Conservation (phyloP, 2,888 invertebrate species). For the Perizoma affinitatum region DNA sequence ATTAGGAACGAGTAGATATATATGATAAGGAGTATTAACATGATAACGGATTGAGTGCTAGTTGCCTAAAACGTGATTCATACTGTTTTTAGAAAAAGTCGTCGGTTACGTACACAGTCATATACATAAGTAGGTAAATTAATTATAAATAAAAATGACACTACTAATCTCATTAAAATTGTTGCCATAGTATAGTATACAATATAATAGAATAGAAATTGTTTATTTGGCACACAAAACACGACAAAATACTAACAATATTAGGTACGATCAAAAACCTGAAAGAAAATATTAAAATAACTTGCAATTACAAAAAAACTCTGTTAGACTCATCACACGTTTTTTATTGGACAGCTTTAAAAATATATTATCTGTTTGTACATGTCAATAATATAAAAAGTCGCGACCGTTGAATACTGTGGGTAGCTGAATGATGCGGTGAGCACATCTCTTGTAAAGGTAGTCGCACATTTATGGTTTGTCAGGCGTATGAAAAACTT, state of each 20-base stretch:
- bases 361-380: conserved; percentile 21
- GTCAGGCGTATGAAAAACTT: not conserved
- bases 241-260: too few species aligned
- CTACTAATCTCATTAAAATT: too few species aligned
- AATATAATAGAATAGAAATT: too few species aligned
- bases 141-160: too few species aligned
- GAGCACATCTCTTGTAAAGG: conserved; percentile 31
- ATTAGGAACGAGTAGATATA: not conserved
- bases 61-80: not conserved
- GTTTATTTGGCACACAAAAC: too few species aligned
- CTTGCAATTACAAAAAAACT: not conserved
- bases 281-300: not conserved
- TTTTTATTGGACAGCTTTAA: conserved; percentile 2
- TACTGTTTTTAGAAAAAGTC: not conserved
- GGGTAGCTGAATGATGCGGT: conserved; percentile 45
- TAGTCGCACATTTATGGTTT: conserved; percentile 5
- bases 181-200: too few species aligned
- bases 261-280: not conserved
- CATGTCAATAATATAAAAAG: conserved; percentile 51
- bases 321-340: not conserved
- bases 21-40: conserved; percentile 2
- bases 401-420: conserved; percentile 48
- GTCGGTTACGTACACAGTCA: too few species aligned
- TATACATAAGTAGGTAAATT: too few species aligned
- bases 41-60: conserved; percentile 8